These are phyloP conservation scores for Drosophila micromelanica DNA, from an alignment of 1,140 invertebrate species.

Conservation along the genomic window DNA sequence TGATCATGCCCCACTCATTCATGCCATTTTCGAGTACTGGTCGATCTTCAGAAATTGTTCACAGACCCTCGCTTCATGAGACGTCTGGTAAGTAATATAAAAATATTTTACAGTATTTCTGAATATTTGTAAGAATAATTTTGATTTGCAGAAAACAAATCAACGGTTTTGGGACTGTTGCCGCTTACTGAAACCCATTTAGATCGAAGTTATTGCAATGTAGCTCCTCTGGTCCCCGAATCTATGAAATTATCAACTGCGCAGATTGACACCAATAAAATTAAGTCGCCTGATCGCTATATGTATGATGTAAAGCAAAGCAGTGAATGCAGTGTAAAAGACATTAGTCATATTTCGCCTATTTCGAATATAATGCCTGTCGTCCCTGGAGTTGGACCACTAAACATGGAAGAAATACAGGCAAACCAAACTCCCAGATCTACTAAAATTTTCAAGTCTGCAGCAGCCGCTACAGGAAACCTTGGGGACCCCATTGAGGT, in stretches of 20 bases:
- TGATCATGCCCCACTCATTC: constrained; percentile 48
- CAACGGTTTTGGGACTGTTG: background rate
- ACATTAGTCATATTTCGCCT: background rate
- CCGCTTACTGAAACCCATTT: constrained; percentile 19
- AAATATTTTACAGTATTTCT: background rate
- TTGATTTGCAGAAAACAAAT: constrained; percentile 21
- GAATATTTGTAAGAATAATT: background rate
- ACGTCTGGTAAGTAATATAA: constrained; percentile 24
- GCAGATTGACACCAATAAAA: background rate
- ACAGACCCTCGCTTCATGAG: background rate
- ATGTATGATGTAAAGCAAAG: background rate
- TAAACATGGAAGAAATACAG: background rate
- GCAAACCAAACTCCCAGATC: background rate
- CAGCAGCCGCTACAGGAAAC: constrained; percentile 47
- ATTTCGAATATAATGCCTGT: background rate
- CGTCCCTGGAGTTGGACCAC: background rate
- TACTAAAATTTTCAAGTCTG: constrained; percentile 5
- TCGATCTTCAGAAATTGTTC: background rate
- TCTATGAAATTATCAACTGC: constrained; percentile 49
- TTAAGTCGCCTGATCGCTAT: background rate
- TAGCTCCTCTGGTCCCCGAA: constrained; percentile 75
- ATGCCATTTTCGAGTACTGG: constrained; percentile 29
- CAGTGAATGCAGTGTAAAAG: background rate
- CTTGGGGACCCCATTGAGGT: constrained; percentile 76
- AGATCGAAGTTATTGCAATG: constrained; percentile 74